Base-by-base conservation (phyloP, 2,797 vertebrate species). In the Brachyalestes nurse region DNA sequence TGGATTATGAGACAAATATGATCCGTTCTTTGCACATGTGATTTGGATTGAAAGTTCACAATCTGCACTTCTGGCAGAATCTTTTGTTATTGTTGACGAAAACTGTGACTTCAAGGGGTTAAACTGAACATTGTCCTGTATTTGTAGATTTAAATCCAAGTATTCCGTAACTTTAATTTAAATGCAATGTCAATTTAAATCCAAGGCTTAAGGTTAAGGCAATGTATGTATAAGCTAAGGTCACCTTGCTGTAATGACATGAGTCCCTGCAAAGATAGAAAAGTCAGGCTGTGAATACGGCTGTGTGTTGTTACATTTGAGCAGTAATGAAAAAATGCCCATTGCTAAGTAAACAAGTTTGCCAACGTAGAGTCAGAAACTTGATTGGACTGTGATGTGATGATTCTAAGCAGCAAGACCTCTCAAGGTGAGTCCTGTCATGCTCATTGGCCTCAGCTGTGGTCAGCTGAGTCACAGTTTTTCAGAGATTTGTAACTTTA, bases 341-440 rank as follows among this genome's bases (percentile, higher is more conserved):
- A 45, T 34, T 66, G 51, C 40, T 49, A 28, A 49, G 21, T 28
- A 58, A 53, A 57, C 73, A 76, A 53, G 79, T 25, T 76, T 70
- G 42, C 40, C 40, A 66, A 57, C 23, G 19, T 65, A 51, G 0
- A 66, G 72, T 81, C n/a, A 62, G 28, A 76, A 80, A 81, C 73
- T 61, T 75, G 67, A 57, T 19, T 47, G 28, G 64, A 2, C 21
- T 25, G 38, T 34, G 13, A 17, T 14, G 45, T 75, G 71, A 60
- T 12, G 64, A 71, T 72, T 49, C 58, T 13, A 21, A 51, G 47
- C 21, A 51, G 45, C 25, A 65, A 51, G 58, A 47, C 25, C 28
- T 8, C 7, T 5, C 45, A 21, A 55, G 28, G 17, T 13, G 60
- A 67, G 28, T 12, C 21, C 28, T 5, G 65, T n/a, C 40, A 53